Conservation (phyloP, 2,888 invertebrate species). For the Leptogaster cylindrica region DNA sequence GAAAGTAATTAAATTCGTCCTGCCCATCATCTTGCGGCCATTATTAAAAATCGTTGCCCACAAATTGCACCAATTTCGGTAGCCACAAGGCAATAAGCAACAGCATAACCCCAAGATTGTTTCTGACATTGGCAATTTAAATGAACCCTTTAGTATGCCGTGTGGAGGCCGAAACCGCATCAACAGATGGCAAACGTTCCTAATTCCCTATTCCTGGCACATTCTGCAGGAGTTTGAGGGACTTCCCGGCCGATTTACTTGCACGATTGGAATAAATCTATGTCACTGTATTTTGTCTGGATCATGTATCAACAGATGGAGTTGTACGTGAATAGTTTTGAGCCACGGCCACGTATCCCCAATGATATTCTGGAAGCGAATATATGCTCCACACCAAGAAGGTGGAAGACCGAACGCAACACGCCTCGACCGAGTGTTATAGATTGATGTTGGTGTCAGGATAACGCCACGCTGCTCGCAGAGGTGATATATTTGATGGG, state of each 20-base stretch:
- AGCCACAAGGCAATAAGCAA: constrained; percentile 13
- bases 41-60: background rate
- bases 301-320: constrained; percentile 38
- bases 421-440: background rate
- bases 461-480: background rate
- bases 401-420: background rate
- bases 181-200: constrained; percentile 32
- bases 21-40: background rate
- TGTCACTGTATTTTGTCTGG: constrained; percentile 33
- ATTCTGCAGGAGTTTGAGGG: background rate
- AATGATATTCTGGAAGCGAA: constrained; percentile 14
- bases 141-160: constrained; percentile 13
- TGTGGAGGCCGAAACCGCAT: constrained; percentile 18
- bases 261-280: constrained; percentile 30
- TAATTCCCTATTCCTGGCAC: constrained; percentile 8
- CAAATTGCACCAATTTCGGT: background rate
- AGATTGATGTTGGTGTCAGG: constrained; percentile 1
- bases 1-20: no score
- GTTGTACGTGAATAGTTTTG: constrained; percentile 6
- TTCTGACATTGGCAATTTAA: constrained; percentile 37
- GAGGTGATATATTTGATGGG: background rate
- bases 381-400: constrained; percentile 17
- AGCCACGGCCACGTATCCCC: constrained; percentile 5
- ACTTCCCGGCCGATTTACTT: constrained; percentile 10
- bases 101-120: constrained; percentile 31